Percentiles rank a stretch among this genome's conserved stretches.
These are phyloP conservation scores for Megalonaias nervosa DNA, from an alignment of 1,140 invertebrate genomes.

Conservation along the genomic window DNA sequence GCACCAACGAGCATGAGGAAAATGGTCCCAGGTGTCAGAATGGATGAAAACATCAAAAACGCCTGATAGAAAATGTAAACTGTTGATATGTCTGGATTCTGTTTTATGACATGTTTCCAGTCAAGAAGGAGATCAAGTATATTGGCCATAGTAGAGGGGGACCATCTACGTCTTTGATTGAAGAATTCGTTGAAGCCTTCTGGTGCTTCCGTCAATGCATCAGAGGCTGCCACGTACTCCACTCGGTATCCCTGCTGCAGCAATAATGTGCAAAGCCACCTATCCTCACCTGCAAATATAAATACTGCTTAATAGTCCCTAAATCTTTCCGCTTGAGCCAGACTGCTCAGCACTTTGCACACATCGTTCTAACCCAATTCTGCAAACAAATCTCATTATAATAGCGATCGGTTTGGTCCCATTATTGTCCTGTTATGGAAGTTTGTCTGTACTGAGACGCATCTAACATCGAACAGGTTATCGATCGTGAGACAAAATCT, in stretches of 20 bases:
- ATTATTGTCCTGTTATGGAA: too few species aligned
- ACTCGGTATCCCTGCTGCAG: conserved; percentile 77
- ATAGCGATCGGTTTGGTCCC: too few species aligned
- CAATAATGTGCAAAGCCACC: conserved; percentile 78
- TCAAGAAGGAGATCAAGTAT: conserved; percentile 75
- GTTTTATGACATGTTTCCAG: conserved; percentile 56
- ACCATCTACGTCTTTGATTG: conserved; percentile 76
- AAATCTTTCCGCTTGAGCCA: too few species aligned
- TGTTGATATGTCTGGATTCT: conserved; percentile 47
- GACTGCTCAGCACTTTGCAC: too few species aligned
- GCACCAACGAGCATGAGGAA: conserved; percentile 78
- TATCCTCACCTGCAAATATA: conserved; percentile 48
- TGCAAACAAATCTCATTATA: too few species aligned
- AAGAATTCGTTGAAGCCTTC: conserved; percentile 78
- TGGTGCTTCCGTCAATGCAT: conserved; percentile 77
- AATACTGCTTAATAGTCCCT: too few species aligned
- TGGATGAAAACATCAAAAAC: conserved; percentile 72
- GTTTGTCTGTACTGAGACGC: too few species aligned
- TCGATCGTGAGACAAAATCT: too few species aligned
- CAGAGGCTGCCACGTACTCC: conserved; percentile 78
- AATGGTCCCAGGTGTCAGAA: conserved; percentile 79
- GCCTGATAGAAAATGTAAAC: conserved; percentile 59
- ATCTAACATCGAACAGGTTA: too few species aligned
- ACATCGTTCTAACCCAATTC: too few species aligned
- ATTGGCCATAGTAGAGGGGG: conserved; percentile 78